phyloP scores from a whole-genome alignment of 2,113 vertebrate genomes.

The Choloepus hoffmanni region DNA sequence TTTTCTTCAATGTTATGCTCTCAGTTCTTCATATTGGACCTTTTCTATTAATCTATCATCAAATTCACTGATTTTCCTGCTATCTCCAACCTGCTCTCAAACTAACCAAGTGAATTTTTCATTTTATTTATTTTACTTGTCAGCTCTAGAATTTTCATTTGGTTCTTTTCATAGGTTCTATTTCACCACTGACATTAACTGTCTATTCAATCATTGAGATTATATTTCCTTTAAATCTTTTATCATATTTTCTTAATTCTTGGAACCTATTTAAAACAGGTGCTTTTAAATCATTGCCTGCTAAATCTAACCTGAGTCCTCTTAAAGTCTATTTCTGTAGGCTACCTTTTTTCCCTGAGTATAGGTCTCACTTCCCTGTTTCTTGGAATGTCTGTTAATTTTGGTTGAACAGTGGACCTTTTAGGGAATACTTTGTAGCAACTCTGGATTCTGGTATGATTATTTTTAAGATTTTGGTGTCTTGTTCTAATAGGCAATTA shows the following conservation, averaged over 20 bases:
- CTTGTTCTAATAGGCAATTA: neutral
- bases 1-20: neutral
- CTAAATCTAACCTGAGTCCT: neutral
- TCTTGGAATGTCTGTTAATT: neutral
- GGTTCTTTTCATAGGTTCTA: neutral
- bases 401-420: neutral
- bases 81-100: neutral
- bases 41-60: neutral
- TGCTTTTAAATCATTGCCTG: neutral
- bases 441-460: neutral
- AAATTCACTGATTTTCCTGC: neutral
- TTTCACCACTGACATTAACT: neutral
- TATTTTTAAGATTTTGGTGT: neutral
- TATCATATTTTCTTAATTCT: neutral
- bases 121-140: neutral
- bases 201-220: neutral
- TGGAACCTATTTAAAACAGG: neutral
- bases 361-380: neutral
- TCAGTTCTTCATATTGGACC: neutral
- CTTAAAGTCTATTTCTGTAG: neutral
- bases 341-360: neutral
- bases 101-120: neutral
- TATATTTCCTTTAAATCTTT: neutral
- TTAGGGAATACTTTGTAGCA: neutral
- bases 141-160: conserved; percentile 40